These are phyloP conservation scores for Labroides dimidiatus DNA, from an alignment of 2,797 vertebrate species.

Conservation along the genomic window DNA sequence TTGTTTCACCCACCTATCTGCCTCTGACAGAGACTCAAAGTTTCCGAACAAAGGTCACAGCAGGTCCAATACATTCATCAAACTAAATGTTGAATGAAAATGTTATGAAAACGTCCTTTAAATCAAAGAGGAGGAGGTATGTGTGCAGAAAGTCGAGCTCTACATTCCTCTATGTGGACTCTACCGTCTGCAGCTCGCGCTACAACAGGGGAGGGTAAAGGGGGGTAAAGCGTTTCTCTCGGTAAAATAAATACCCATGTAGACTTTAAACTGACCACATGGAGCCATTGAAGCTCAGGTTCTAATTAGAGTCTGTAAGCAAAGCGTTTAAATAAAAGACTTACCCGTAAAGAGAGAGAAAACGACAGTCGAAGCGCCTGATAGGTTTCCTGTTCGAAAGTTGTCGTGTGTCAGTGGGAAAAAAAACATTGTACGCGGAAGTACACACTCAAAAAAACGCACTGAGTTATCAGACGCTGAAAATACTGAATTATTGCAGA, in stretches of 20 bases:
- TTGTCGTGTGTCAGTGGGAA: slow-evolving; percentile 77
- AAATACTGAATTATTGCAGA: not conserved
- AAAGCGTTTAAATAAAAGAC: slow-evolving; percentile 20
- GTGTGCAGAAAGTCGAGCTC: slow-evolving; percentile 47
- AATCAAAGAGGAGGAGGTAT: slow-evolving; percentile 4
- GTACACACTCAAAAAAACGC: slow-evolving; percentile 61
- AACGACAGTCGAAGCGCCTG: slow-evolving; percentile 54
- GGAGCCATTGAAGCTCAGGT: not conserved
- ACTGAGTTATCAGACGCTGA: not conserved
- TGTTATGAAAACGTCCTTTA: not conserved
- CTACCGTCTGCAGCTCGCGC: slow-evolving; percentile 49
- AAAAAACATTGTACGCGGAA: slow-evolving; percentile 85
- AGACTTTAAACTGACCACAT: not conserved
- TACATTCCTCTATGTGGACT: slow-evolving; percentile 64
- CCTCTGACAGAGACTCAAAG: not conserved
- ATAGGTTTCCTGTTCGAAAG: slow-evolving; percentile 80
- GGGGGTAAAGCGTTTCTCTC: slow-evolving; percentile 31
- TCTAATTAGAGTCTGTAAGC: not conserved
- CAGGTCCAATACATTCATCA: not conserved
- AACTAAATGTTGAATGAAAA: slow-evolving; percentile 1
- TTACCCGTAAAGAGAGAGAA: slow-evolving; percentile 63
- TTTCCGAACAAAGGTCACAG: rapidly evolving
- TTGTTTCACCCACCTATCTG: slow-evolving; percentile 1
- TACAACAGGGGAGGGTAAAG: not conserved
- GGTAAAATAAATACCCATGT: slow-evolving; percentile 38